A percentile compares a stretch with the other conserved stretches of the same genome.
phyloP scores from a whole-genome alignment of 2,888 invertebrate genomes.

The Cheilosia vulpina region DNA sequence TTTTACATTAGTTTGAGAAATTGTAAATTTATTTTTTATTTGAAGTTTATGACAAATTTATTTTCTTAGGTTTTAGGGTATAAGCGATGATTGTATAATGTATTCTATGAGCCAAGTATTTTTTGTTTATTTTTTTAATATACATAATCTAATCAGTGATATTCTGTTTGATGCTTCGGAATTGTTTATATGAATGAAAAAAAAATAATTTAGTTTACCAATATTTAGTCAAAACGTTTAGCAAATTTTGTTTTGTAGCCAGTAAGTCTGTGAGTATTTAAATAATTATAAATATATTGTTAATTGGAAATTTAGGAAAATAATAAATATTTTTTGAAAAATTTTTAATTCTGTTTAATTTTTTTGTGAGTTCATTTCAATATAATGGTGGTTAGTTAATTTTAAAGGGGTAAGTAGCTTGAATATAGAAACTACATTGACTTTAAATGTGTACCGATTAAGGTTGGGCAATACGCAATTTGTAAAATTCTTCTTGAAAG shows the following conservation, averaged over 20 bases:
- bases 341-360: neutral
- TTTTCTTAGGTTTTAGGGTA: conserved; percentile 9
- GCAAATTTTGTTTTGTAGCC: conserved; percentile 69
- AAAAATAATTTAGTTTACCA: conserved; percentile 12
- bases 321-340: conserved; percentile 39
- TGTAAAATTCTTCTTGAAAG: too few relatives aligned
- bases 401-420: too few relatives aligned
- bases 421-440: too few relatives aligned
- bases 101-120: conserved; percentile 69
- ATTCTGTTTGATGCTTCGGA: conserved; percentile 10
- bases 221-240: conserved; percentile 69
- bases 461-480: too few relatives aligned
- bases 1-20: conserved; percentile 16
- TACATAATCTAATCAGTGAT: conserved; percentile 35
- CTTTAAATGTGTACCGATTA: too few relatives aligned
- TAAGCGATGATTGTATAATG: conserved; percentile 7
- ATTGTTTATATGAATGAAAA: conserved; percentile 40
- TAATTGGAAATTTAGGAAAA: conserved; percentile 61
- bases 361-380: neutral
- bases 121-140: conserved; percentile 39
- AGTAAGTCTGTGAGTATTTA: conserved; percentile 71
- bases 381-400: neutral
- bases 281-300: conserved; percentile 56
- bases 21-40: conserved; percentile 39
- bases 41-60: conserved; percentile 3